Evolutionary conservation across 1,140 invertebrate genomes (phyloP).

Genomic region (Vollenhovia emeryi): DNA sequence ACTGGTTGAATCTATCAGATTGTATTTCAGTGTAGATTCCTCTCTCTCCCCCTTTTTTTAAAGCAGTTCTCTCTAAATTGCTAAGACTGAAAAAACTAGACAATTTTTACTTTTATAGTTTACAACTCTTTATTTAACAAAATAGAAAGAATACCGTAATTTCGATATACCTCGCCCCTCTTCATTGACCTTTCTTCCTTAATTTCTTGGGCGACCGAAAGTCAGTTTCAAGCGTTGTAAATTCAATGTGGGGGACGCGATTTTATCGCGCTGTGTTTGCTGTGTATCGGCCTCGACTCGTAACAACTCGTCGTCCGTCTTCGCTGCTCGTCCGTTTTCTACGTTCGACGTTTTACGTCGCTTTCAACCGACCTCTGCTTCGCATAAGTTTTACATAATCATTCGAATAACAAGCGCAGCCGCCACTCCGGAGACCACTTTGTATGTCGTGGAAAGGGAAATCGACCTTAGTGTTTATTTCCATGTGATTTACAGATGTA

Average conservation of each 20-base stretch:
- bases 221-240: neutral
- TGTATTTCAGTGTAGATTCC: too few species aligned
- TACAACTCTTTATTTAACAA: neutral
- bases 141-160: neutral
- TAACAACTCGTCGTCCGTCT: neutral
- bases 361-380: slow-evolving; percentile 35
- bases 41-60: too few species aligned
- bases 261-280: slow-evolving; percentile 11
- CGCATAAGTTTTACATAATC: slow-evolving; percentile 48
- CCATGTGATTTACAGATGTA: slow-evolving; percentile 23
- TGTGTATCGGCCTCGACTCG: neutral
- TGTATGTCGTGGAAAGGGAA: slow-evolving; percentile 40
- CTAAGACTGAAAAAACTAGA: too few species aligned
- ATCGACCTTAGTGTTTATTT: slow-evolving; percentile 45
- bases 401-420: slow-evolving; percentile 30
- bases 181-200: neutral
- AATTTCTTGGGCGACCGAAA: neutral
- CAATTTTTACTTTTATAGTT: neutral
- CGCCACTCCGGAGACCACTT: neutral
- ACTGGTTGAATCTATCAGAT: too few species aligned
- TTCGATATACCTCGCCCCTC: neutral
- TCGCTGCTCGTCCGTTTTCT: neutral
- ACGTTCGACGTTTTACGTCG: slow-evolving; percentile 30
- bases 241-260: neutral
- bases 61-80: too few species aligned